Base-by-base conservation (phyloP, 1,140 invertebrate species). In the Drosophila equinoxialis region DNA sequence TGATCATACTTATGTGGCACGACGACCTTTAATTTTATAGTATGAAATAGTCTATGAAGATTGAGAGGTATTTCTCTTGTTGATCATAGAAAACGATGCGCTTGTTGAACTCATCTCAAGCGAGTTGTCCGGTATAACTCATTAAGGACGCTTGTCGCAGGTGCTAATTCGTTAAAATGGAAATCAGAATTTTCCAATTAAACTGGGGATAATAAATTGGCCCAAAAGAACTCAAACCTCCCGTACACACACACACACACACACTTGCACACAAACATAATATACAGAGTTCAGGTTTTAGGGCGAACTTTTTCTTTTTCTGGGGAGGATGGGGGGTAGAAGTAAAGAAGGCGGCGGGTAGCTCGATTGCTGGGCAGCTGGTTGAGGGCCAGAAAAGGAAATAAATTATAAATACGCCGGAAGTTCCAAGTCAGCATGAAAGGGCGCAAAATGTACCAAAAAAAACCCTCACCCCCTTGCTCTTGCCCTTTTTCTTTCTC, bases 111-210 rank as follows among this genome's bases (percentile, higher is more conserved):
- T 79, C 65, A 79, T 79, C 77, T 65, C 45, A 65, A 61, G 82
- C 74, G 83, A 87, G 83, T 70, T 74, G 74, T 66, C 66, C 61
- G 65, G 79, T 82, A 87, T 90, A 89, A 89, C 84, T 89, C 81
- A 89, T 89, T 89, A 89, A 89, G 84, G 72, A 65, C 85, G 68
- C 84, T 87, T 89, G 84, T 90, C 84, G 85, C 84, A 89, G 84
- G 84, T 89, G 84, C 84, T 89, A 89, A 89, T 89, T 89, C 84
- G 84, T 89, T 89, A 89, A 89, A 89, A 89, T 89, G 84, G 84
- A 89, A 89, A 89, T 89, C 84, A 89, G 85, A 89, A 89, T 89
- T 89, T 89, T 89, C 84, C 84, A 89, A 89, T 89, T 89, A 89
- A 89, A 89, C 80, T 89, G 84, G 74, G 74, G 84, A 89, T 89